phyloP scores from a whole-genome alignment of 2,888 invertebrate genomes.

The Leptothorax acervorum region DNA sequence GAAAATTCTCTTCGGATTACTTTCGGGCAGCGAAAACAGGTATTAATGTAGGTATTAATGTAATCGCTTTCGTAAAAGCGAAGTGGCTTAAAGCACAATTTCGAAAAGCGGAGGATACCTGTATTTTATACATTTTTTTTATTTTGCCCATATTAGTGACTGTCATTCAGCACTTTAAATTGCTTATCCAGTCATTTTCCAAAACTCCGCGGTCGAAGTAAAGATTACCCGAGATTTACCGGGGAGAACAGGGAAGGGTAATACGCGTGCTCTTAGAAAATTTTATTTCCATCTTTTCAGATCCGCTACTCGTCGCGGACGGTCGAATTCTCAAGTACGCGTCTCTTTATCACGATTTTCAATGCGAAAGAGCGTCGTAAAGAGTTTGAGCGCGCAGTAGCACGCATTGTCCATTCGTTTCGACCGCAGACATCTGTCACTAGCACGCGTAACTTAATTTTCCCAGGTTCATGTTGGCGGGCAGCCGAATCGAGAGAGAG shows the following conservation, averaged over 20 bases:
- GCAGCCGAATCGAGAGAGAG: slow-evolving; percentile 18
- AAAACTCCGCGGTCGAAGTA: not conserved
- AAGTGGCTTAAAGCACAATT: too few relatives aligned
- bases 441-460: slow-evolving; percentile 81
- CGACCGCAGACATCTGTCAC: slow-evolving; percentile 78
- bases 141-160: not conserved
- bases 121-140: not conserved
- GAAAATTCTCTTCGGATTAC: too few relatives aligned
- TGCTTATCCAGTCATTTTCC: not conserved
- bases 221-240: not conserved
- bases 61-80: too few relatives aligned
- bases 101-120: too few relatives aligned
- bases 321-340: slow-evolving; percentile 14
- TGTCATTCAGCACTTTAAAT: not conserved
- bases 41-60: too few relatives aligned
- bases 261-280: slow-evolving; percentile 21
- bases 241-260: not conserved
- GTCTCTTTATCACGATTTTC: slow-evolving; percentile 74
- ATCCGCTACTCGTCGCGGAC: not conserved
- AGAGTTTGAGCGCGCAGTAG: slow-evolving; percentile 72
- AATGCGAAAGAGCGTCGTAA: slow-evolving; percentile 66
- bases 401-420: slow-evolving; percentile 75
- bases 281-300: slow-evolving; percentile 40
- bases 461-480: slow-evolving; percentile 66
- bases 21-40: too few relatives aligned